Evolutionary conservation across 2,888 invertebrate genomes (phyloP), one percentile per base, ranked within the genome.

Genomic region (Lagria hirta): DNA sequence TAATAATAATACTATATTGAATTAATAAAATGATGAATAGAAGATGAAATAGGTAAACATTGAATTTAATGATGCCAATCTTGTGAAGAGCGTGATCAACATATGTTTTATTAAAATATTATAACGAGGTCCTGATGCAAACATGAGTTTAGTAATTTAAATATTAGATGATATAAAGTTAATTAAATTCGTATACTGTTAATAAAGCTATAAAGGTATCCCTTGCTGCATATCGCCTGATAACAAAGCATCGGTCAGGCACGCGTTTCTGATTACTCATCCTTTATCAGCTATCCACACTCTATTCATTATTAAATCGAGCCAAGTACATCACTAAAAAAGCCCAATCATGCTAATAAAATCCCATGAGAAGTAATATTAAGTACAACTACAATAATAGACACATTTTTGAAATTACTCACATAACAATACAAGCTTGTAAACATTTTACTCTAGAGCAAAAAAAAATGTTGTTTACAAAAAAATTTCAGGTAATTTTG

Each of bases 181-280:
- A 66, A 67, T 67, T 64, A 66, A 67, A 64, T 64, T 62, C 58
- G 51, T 54, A 58, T 57, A 55, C 54, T 59, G 63, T 65, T 64
- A 64, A 66, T 68, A 64, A 62, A 67, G 65, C 64, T 57, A 63
- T 62, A 60, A 62, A 62, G 62, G 62, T 61, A 56, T 61, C 56
- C 56, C 58, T 48, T 52, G 60, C 66, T 67, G 67, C 64, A 63
- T 63, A 65, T 63, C 62, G 59, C 46, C 62, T 64, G 68, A 68
- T 68, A 68, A 68, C 63, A 57, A 59, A 62, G 64, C 65, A 66
- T 60, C 60, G 60, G 61, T 58, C 59, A 56, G 65, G 60, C 68
- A 66, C 65, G 65, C 66, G 66, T 63, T 59, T 52, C 54, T 59
- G 63, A 64, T 66, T 65, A 61, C 56, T 47, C 47, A 55, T 58